phyloP scores from a whole-genome alignment of 2,888 invertebrate genomes.

The Ochlodes sylvanus region DNA sequence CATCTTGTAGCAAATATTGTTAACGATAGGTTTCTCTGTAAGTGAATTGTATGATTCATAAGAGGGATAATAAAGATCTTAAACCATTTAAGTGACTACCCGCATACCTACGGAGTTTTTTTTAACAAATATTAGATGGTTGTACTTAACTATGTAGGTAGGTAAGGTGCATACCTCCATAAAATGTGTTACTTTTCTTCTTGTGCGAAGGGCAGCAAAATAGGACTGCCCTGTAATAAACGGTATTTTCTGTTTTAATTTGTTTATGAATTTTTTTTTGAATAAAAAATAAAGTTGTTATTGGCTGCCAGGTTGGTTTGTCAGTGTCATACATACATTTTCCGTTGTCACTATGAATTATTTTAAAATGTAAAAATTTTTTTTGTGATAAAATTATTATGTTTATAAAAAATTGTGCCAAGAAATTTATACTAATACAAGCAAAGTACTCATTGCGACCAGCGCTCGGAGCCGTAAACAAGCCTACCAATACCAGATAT shows the following conservation, averaged over 20 bases:
- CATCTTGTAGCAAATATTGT: no score
- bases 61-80: no score
- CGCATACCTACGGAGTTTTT: no score
- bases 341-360: neutral
- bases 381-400: constrained; percentile 12
- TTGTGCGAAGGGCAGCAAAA: no score
- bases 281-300: neutral
- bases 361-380: neutral
- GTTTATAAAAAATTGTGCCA: constrained; percentile 2
- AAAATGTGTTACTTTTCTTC: no score
- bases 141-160: no score
- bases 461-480: neutral
- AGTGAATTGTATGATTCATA: no score
- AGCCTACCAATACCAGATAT: constrained; percentile 36
- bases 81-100: no score
- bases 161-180: no score
- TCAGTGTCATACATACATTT: neutral
- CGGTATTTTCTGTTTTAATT: neutral
- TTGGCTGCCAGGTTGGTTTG: neutral
- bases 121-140: no score
- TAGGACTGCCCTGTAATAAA: no score
- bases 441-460: neutral
- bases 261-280: neutral
- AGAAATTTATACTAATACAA: neutral
- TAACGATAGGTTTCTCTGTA: no score